These are phyloP conservation scores for Ascaphus truei DNA, from an alignment of 2,113 vertebrate species.

Conservation along the genomic window DNA sequence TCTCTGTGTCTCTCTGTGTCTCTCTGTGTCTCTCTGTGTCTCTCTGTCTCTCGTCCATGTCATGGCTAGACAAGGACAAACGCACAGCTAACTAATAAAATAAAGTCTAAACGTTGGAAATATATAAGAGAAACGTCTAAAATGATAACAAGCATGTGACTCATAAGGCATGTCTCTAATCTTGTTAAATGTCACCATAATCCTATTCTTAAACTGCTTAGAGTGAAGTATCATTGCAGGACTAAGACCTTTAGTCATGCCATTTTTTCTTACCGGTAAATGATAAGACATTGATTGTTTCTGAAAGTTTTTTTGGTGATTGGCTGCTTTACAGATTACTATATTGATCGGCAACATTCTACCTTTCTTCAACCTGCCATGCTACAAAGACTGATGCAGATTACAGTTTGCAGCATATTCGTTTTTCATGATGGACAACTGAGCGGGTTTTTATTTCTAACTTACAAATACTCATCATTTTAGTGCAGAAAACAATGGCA, in stretches of 20 bases:
- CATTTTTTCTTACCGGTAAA: conserved; percentile 20
- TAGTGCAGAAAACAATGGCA: not conserved
- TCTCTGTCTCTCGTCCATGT: too few relatives aligned
- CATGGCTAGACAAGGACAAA: too few relatives aligned
- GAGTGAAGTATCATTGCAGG: not conserved
- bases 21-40: too few relatives aligned
- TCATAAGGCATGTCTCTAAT: conserved; percentile 2
- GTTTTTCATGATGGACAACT: not conserved
- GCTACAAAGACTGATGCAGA: conserved; percentile 18
- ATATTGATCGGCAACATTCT: not conserved
- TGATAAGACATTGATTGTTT: conserved; percentile 28
- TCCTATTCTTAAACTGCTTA: not conserved
- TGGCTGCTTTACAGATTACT: conserved; percentile 30
- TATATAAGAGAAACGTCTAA: too few relatives aligned
- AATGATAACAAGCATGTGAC: not conserved
- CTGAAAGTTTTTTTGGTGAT: conserved; percentile 9
- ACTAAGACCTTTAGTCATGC: conserved; percentile 28
- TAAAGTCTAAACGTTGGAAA: too few relatives aligned
- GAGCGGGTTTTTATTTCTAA: not conserved
- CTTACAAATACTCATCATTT: not conserved
- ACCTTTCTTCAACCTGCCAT: conserved; percentile 15
- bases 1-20: too few relatives aligned
- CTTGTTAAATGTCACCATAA: conserved; percentile 21
- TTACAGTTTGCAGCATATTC: not conserved
- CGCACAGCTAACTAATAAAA: too few relatives aligned